These are phyloP conservation scores for Artemia sinica DNA, from an alignment of 2,888 invertebrate species.

Conservation along the genomic window DNA sequence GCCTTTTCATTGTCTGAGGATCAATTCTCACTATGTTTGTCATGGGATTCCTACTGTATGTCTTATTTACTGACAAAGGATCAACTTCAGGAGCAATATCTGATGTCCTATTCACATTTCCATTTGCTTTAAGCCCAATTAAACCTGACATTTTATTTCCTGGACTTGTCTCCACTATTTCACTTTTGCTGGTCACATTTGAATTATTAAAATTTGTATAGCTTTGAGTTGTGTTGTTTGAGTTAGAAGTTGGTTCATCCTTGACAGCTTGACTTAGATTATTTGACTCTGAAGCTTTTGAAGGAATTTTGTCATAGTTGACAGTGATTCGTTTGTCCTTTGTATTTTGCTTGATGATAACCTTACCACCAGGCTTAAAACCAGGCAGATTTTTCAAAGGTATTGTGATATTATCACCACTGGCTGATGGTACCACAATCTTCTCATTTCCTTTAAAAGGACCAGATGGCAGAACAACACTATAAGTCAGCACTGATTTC, in stretches of 20 bases:
- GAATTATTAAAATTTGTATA: constrained; percentile 5
- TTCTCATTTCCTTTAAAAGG: constrained; percentile 8
- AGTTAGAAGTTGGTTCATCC: no score
- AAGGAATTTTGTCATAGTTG: background rate
- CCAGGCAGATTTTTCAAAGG: constrained; percentile 13
- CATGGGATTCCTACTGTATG: background rate
- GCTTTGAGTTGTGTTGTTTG: background rate
- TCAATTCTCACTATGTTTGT: background rate
- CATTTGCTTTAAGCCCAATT: constrained; percentile 2
- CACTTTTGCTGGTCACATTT: background rate
- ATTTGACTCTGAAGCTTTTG: background rate
- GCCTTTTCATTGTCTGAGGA: constrained; percentile 5
- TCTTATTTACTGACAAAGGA: background rate
- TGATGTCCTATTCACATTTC: background rate
- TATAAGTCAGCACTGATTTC: background rate
- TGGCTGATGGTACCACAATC: constrained; percentile 8
- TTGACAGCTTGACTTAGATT: background rate
- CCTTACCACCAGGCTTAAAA: constrained; percentile 11
- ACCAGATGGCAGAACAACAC: constrained; percentile 5
- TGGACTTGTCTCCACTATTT: background rate
- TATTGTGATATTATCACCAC: background rate
- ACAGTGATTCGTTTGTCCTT: constrained; percentile 11
- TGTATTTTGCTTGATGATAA: constrained; percentile 1
- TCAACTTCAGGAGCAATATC: background rate
- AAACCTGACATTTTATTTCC: background rate